Percentiles rank a stretch among this genome's conserved stretches.
These are phyloP conservation scores for Kryptolebias marmoratus DNA, from an alignment of 2,113 vertebrate species.

Conservation along the genomic window DNA sequence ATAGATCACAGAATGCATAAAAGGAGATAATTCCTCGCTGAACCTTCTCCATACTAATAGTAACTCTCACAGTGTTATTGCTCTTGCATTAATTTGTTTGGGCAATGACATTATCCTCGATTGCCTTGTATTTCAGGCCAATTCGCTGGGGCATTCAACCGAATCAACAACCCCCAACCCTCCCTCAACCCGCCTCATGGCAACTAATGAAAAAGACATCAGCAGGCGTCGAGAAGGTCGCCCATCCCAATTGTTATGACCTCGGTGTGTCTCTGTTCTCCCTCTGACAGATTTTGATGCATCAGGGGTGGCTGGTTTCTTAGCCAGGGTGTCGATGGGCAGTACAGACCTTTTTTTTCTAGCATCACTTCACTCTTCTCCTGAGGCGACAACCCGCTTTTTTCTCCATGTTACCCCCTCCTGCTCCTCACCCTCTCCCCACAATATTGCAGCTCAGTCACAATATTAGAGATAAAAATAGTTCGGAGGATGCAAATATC, in stretches of 20 bases:
- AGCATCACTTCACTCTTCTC: slow-evolving; percentile 48
- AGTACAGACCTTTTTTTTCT: slow-evolving; percentile 40
- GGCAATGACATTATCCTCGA: slow-evolving; percentile 72
- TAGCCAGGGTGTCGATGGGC: slow-evolving; percentile 38
- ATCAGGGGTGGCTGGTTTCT: slow-evolving; percentile 71
- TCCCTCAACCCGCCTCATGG: slow-evolving; percentile 42
- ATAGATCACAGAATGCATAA: slow-evolving; percentile 65
- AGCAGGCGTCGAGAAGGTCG: slow-evolving; percentile 69
- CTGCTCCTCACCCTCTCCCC: slow-evolving; percentile 11
- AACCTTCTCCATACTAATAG: slow-evolving; percentile 56
- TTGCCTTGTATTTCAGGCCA: slow-evolving; percentile 62
- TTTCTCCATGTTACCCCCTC: slow-evolving; percentile 20
- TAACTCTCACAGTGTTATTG: slow-evolving; percentile 49
- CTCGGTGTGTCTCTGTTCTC: slow-evolving; percentile 51
- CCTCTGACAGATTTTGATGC: slow-evolving; percentile 74
- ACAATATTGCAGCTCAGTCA: slow-evolving; percentile 32
- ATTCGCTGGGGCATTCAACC: slow-evolving; percentile 54
- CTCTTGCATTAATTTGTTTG: slow-evolving; percentile 71
- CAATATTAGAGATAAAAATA: slow-evolving; percentile 21
- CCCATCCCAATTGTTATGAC: slow-evolving; percentile 47
- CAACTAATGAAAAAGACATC: slow-evolving; percentile 76
- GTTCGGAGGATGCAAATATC: background rate
- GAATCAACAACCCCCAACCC: slow-evolving; percentile 34
- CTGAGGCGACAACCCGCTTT: slow-evolving; percentile 60
- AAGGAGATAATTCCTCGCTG: slow-evolving; percentile 56